phyloP scores from a whole-genome alignment of 2,888 invertebrate genomes.

The Drosophila acutilabella region DNA sequence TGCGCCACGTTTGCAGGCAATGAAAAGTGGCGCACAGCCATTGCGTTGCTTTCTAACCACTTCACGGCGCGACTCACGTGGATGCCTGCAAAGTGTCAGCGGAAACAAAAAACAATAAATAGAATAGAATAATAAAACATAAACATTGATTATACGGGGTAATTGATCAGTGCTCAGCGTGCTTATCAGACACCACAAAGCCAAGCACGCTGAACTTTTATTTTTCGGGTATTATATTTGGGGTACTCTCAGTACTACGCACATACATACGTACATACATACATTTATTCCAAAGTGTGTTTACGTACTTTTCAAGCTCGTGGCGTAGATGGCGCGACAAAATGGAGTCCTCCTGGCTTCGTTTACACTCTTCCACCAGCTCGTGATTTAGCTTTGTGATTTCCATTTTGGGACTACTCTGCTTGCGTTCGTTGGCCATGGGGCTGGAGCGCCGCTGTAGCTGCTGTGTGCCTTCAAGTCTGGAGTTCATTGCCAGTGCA shows the following conservation, averaged over 20 bases:
- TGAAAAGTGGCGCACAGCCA: conserved; percentile 93
- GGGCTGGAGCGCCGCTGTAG: conserved; percentile 52
- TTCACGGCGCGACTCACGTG: conserved; percentile 88
- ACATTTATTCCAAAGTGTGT: no score
- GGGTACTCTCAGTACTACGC: no score
- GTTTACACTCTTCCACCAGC: conserved; percentile 83
- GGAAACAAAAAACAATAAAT: background rate
- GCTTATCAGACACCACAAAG: conserved; percentile 37
- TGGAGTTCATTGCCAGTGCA: conserved; percentile 69
- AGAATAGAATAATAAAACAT: conserved; percentile 16
- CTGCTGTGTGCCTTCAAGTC: conserved; percentile 63
- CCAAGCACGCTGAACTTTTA: background rate
- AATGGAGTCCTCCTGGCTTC: conserved; percentile 78
- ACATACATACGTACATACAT: no score
- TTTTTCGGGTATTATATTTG: no score
- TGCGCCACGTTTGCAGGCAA: conserved; percentile 88
- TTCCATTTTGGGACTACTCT: conserved; percentile 70
- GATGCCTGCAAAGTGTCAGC: conserved; percentile 84
- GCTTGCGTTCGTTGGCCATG: conserved; percentile 72
- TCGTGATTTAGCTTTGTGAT: conserved; percentile 82
- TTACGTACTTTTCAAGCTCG: conserved; percentile 82
- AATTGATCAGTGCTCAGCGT: conserved; percentile 32
- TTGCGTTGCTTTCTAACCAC: conserved; percentile 90
- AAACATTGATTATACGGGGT: conserved; percentile 41
- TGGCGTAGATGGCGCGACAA: conserved; percentile 80